Evolutionary conservation across 2,888 invertebrate genomes (phyloP), one percentile per base, ranked within the genome.

Genomic region (Dryomyza anilis): DNA sequence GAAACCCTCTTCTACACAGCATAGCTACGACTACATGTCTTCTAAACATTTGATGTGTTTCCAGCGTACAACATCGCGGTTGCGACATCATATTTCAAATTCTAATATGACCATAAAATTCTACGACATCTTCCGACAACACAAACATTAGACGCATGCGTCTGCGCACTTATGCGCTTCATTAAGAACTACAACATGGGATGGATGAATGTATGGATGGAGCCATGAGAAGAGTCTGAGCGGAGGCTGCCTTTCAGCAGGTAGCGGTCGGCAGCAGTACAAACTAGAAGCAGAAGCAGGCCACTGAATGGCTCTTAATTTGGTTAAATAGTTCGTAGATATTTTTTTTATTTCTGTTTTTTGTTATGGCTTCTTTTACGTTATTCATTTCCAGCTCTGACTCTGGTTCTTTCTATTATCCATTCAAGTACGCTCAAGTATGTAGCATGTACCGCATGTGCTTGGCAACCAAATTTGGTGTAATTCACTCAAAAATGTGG

Each of bases 21-120:
- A 12, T n/a, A n/a, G n/a, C n/a, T n/a, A n/a, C n/a, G n/a, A n/a
- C n/a, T n/a, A n/a, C n/a, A n/a, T n/a, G n/a, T n/a, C n/a, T n/a
- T n/a, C n/a, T n/a, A n/a, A n/a, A n/a, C n/a, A n/a, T n/a, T 46
- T 19, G 46, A 16, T 46, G 46, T 16, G n/a, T 12, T 52, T 29
- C 8, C 25, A 14, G 27, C 27, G 52, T 27, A 52, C 14, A 52
- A 23, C 23, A 21, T n/a, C 39, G n/a, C 39, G 53, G 30, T 53
- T 53, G 53, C 53, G 53, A 29, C 53, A 53, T 53, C 30, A 53
- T 53, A 53, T 53, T 30, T 53, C 33, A 53, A 53, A 53, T 53
- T 53, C 53, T 53, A 53, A 53, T 30, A 30, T 53, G 53, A 53
- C 53, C 53, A 53, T 53, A 53, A 53, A 53, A 53, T 53, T 30